Evolutionary conservation across 2,113 vertebrate species (phyloP), one percentile per base, ranked within the genome.

Genomic region (Australoheros scitulus): DNA sequence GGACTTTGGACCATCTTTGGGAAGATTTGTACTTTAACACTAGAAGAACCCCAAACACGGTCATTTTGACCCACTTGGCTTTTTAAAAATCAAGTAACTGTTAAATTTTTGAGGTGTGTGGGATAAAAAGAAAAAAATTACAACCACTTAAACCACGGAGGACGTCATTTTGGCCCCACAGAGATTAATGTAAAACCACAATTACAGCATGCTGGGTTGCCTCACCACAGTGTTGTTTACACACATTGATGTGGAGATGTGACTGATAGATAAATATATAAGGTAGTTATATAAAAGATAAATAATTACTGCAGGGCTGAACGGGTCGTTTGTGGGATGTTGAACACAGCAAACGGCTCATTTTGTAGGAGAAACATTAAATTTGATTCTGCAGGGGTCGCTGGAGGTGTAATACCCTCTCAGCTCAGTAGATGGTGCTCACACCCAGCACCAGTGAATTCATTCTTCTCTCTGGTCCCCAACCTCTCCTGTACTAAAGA

Each of bases 331-430:
- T 8, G 2, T 36, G 36, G 36, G 11, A n/a, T n/a, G n/a, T n/a
- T n/a, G n/a, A n/a, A n/a, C n/a, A n/a, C n/a, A 57, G 2, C 22
- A n/a, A 57, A 22, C n/a, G 11, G 10, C 52, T 56, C 17, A 3
- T 56, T 56, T 56, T 2, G 55, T 56, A n/a, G 55, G 20, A 56
- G 20, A 56, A 56, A 50, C 15, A 3, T 50, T 50, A 15, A 50
- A 47, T 3, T 50, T 3, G 7, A 68, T 26, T 68, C 14, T 68
- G 38, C 64, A 47, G 0, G 3, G 10, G 14, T 14, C 0, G 47
- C 17, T 57, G 24, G 14, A 58, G 13, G 4, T 79, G 76, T 34
- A 43, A 29, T 76, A 2, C 11, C 11, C 7, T 10, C 0, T 84
- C 13, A 3, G 57, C 0, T 47, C 76, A 82, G 32, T 15, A 80